Base-by-base conservation (phyloP, 2,113 vertebrate species). In the Grallaria varia region DNA sequence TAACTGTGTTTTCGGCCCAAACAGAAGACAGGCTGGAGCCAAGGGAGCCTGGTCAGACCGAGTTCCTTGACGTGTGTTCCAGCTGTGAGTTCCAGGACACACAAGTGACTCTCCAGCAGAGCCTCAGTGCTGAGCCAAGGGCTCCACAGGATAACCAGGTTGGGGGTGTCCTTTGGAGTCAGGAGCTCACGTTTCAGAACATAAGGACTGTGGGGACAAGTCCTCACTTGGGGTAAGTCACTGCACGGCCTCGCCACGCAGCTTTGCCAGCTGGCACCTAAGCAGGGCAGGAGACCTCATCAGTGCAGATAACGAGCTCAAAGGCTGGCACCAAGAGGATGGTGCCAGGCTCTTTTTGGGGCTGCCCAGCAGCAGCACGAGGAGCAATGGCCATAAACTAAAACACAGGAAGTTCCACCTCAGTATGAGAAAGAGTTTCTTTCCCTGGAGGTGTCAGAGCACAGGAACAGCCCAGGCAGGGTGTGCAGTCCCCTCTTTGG, bases 231-330 rank as follows among this genome's bases (percentile, higher is more conserved):
- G 24, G 22, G 60, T 53, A 64, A 78, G 78, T 33, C 42, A 15
- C n/a, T 1, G 1, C 68, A 11, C 10, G 1, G 3, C 68, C 55
- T 39, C 8, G 2, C n/a, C 31, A 31, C n/a, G 44, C 58, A 56
- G 31, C 59, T 67, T 15, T 53, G 79, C 71, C 58, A 40, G 76
- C 31, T 49, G 31, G 22, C 44, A 35, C 37, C 71, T 24, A 39
- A 15, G 33, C n/a, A 77, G n/a, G 39, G 62, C 19, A 64, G 62
- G 28, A 27, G 28, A 42, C 42, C 28, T 64, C 62, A 42, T 14
- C 40, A 28, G 31, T 22, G 28, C 62, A 64, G 13, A 64, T 13
- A 42, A 31, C 31, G 22, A 14, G 42, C 28, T 64, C 62, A 12
- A 64, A 14, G 19, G 47, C 12, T 19, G 39, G 28, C 14, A 30